These are phyloP conservation scores for Portunus trituberculatus DNA, from an alignment of 1,140 invertebrate species.

Conservation along the genomic window DNA sequence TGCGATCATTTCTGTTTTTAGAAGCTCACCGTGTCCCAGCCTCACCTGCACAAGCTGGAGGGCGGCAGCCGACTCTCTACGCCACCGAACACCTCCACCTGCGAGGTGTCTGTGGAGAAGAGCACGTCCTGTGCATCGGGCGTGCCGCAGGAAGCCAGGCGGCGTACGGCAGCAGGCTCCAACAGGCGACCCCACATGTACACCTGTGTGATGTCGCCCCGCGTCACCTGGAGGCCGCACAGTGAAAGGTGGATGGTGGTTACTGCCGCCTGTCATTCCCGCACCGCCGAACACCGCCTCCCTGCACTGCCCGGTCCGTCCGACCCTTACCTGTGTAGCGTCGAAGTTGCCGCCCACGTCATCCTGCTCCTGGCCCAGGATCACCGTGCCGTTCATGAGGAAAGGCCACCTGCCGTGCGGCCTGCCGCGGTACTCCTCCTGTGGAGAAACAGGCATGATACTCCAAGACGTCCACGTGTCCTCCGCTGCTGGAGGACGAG, in stretches of 20 bases:
- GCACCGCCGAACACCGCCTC: background rate
- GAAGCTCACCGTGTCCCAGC: background rate
- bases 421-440: background rate
- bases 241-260: background rate
- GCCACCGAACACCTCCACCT: background rate
- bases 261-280: background rate
- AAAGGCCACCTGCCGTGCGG: slow-evolving; percentile 25
- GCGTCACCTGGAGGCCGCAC: background rate
- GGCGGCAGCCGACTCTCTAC: background rate
- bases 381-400: slow-evolving; percentile 14
- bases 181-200: background rate
- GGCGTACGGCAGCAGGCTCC: background rate
- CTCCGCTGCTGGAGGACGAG: no score
- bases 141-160: background rate
- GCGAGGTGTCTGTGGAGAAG: background rate
- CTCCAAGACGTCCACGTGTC: background rate
- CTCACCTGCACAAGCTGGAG: slow-evolving; percentile 5
- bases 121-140: background rate
- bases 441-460: background rate
- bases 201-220: slow-evolving; percentile 26
- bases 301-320: background rate
- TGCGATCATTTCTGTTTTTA: background rate
- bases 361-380: slow-evolving; percentile 53
- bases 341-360: slow-evolving; percentile 30
- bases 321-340: slow-evolving; percentile 25